phyloP scores from a whole-genome alignment of 2,113 vertebrate genomes.

The Lynx canadensis region DNA sequence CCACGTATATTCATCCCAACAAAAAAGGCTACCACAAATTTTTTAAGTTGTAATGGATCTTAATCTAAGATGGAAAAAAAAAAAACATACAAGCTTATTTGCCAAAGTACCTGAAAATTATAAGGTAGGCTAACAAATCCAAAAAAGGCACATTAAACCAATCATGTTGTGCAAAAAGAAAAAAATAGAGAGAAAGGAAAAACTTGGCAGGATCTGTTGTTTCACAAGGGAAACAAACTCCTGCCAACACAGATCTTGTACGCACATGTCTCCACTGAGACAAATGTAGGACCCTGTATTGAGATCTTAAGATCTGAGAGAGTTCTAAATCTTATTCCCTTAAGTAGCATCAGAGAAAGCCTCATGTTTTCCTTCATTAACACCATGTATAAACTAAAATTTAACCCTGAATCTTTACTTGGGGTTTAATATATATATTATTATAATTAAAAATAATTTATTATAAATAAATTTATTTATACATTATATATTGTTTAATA shows the following conservation, averaged over 20 bases:
- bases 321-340: not conserved
- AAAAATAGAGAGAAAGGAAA: not conserved
- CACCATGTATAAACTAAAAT: not conserved
- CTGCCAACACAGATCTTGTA: not conserved
- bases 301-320: not conserved
- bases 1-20: not conserved
- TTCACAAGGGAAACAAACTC: not conserved
- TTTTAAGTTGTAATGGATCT: constrained; percentile 16
- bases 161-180: not conserved
- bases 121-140: not conserved
- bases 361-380: not conserved
- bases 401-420: not conserved
- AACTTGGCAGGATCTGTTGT: not conserved
- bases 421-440: too few species aligned
- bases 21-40: not conserved
- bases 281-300: not conserved
- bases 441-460: too few species aligned
- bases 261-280: not conserved
- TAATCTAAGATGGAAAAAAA: not conserved
- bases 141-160: constrained; percentile 29
- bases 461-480: too few species aligned
- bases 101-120: not conserved
- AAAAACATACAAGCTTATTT: not conserved
- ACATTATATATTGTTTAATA: too few species aligned
- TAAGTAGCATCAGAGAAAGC: not conserved